These are phyloP conservation scores for Rhopalosiphum padi DNA, from an alignment of 1,140 invertebrate species.

Conservation along the genomic window DNA sequence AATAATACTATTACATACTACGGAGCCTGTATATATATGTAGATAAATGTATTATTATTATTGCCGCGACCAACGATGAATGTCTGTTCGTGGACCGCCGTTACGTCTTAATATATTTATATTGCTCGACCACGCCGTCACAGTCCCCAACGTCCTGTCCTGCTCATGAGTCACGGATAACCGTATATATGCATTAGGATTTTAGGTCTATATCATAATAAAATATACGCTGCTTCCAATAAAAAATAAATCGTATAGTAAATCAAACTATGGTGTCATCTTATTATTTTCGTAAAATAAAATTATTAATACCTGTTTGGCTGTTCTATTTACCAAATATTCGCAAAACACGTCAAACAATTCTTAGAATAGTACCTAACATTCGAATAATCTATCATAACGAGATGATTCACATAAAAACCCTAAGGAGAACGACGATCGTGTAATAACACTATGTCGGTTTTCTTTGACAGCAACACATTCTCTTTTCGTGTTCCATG, in stretches of 20 bases:
- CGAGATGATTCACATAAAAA: not conserved
- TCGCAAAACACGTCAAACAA: not conserved
- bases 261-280: not conserved
- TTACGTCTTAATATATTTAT: not conserved
- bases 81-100: not conserved
- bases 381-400: not conserved
- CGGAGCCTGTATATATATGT: not conserved
- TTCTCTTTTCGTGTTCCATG: no score
- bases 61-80: not conserved
- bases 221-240: not conserved
- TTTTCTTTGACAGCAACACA: no score
- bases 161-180: not conserved
- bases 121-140: not conserved
- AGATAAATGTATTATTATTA: not conserved
- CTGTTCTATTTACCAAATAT: not conserved
- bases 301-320: not conserved
- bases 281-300: not conserved
- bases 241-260: not conserved
- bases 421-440: not conserved
- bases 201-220: not conserved
- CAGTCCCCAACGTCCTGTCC: not conserved
- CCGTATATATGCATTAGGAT: not conserved
- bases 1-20: not conserved
- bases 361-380: not conserved
- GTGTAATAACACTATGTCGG: not conserved